Evolutionary conservation across 2,113 vertebrate species (phyloP), one percentile per base, ranked within the genome.

Genomic region (Macquaria australasica): DNA sequence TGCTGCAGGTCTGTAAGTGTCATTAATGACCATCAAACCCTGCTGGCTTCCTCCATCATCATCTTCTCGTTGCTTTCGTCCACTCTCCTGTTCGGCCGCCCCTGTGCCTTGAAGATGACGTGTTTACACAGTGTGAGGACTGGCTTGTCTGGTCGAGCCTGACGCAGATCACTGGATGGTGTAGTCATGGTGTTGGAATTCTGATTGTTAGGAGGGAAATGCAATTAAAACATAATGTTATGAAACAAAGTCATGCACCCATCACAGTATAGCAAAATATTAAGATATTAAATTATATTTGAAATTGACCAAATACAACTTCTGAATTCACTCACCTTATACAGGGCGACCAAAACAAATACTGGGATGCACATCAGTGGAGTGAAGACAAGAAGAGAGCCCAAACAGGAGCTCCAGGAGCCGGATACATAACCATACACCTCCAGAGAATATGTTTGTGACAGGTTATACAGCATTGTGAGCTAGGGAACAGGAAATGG

Each of bases 281-380:
- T n/a, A 66, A 31, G 0, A 25, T 0, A 39, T 15, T 21, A 5
- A 62, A 51, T 34, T 41, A 51, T 43, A 25, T 50, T 25, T 71
- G 20, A 41, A 66, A 62, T 2, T 34, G 18, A 70, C 1, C 1
- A 25, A 55, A 66, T 16, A 8, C 34, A 51, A n/a, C 1, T 5
- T 64, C 28, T 20, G 6, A 77, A 20, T 23, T 69, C n/a, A 86
- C 93, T 81, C 68, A 96, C 96, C 90, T 59, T 90, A 4, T 0
- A 81, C 37, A 93, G 12, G 1, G 91, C 3, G 18, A 94, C 6
- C 0, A 95, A 25, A 16, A 95, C n/a, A 59, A 89, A 96, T 8
- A 64, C 8, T 3, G 95, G 95, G 82, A 96, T 94, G 74, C 94
- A 96, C 2, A 93, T 16, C 68, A 96, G 83, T 1, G 95, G 94